Conservation (phyloP, 2,888 invertebrate species). For the Drosophila testacea region DNA sequence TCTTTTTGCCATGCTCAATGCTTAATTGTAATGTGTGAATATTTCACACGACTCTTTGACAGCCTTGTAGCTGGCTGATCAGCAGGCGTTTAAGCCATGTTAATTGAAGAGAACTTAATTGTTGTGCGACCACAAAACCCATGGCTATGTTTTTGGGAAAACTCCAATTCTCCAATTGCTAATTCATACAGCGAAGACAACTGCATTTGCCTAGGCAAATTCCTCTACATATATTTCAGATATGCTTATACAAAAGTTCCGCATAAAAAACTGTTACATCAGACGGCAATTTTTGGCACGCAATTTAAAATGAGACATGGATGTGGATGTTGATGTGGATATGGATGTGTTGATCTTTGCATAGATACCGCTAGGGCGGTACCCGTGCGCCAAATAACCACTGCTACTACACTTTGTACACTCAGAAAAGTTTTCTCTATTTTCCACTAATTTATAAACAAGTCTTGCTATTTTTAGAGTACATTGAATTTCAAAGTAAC, state of each 20-base stretch:
- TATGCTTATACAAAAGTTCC: slow-evolving; percentile 46
- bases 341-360: slow-evolving; percentile 41
- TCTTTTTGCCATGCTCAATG: slow-evolving; percentile 46
- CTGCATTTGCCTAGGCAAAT: slow-evolving; percentile 9
- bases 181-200: slow-evolving; percentile 32
- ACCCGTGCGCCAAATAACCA: slow-evolving; percentile 25
- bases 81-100: slow-evolving; percentile 53
- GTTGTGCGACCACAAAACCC: slow-evolving; percentile 53
- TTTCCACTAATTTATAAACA: no score
- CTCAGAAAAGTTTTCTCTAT: no score
- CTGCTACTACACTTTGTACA: slow-evolving; percentile 2
- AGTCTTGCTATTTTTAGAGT: no score
- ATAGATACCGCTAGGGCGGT: slow-evolving; percentile 54
- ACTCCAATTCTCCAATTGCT: slow-evolving; percentile 5
- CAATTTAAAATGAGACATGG: slow-evolving; percentile 47
- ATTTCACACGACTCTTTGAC: slow-evolving; percentile 61
- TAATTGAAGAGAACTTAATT: slow-evolving; percentile 58
- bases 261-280: slow-evolving; percentile 51
- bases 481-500: no score
- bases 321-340: slow-evolving; percentile 29
- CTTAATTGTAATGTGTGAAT: slow-evolving; percentile 64
- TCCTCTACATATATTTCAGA: neutral
- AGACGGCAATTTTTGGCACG: slow-evolving; percentile 62
- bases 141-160: slow-evolving; percentile 39
- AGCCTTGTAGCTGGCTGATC: slow-evolving; percentile 60